A percentile compares a stretch with the other conserved stretches of the same genome.
These are phyloP conservation scores for Malurus elegans DNA, from an alignment of 2,113 vertebrate genomes.

Conservation along the genomic window DNA sequence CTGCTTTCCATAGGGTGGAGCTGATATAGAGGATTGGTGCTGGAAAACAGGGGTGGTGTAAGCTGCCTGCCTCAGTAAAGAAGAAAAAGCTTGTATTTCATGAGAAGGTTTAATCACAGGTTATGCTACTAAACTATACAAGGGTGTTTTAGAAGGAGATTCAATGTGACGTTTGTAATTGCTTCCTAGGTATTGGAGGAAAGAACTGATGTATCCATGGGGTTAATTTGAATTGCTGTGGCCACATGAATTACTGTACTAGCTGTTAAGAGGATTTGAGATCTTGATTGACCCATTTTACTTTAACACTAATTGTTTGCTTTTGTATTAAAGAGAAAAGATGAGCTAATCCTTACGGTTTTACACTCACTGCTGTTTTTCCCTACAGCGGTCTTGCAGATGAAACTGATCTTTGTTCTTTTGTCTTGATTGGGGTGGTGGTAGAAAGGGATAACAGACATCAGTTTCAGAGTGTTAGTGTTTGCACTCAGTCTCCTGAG, in stretches of 20 bases:
- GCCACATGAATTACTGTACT: slow-evolving; percentile 22
- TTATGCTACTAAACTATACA: neutral
- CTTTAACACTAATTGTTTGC: slow-evolving; percentile 51
- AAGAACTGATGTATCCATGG: neutral
- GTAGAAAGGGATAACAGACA: neutral
- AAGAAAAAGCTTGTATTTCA: neutral
- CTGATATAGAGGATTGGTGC: neutral
- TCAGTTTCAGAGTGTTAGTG: neutral
- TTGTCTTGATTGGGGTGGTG: neutral
- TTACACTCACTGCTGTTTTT: neutral
- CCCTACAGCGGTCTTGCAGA: neutral
- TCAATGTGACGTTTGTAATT: slow-evolving; percentile 11
- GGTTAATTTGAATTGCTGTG: slow-evolving; percentile 41
- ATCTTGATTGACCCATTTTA: slow-evolving; percentile 57
- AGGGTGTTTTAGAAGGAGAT: neutral
- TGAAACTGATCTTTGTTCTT: slow-evolving; percentile 39
- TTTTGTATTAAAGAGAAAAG: slow-evolving; percentile 13
- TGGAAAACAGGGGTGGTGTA: neutral
- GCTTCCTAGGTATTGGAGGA: neutral
- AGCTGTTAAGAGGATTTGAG: slow-evolving; percentile 52
- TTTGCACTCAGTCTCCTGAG: neutral
- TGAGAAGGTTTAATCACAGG: neutral
- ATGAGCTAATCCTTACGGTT: slow-evolving; percentile 21
- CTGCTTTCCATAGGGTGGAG: neutral
- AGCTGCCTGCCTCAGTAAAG: neutral